Evolutionary conservation across 2,797 vertebrate species (phyloP).

Genomic region (Falco biarmicus): DNA sequence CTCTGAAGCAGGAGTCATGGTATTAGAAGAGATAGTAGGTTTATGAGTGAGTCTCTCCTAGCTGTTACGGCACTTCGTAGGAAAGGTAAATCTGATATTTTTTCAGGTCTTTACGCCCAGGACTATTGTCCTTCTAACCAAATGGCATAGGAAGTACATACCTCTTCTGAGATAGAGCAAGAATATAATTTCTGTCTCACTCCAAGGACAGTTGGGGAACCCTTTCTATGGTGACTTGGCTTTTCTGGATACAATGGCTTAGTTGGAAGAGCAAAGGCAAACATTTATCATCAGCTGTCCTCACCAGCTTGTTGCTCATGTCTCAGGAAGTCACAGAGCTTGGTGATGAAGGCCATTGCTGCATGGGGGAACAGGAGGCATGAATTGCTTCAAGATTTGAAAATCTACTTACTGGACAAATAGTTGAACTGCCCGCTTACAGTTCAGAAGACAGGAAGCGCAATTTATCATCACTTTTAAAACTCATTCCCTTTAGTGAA

Average conservation of each 20-base stretch:
- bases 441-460: not conserved
- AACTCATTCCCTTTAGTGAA: not conserved
- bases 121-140: not conserved
- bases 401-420: not conserved
- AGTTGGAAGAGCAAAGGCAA: not conserved
- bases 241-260: not conserved
- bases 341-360: not conserved
- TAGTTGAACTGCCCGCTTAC: not conserved
- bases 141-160: not conserved
- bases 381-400: not conserved
- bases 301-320: not conserved
- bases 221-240: not conserved
- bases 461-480: conserved; percentile 25
- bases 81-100: not conserved
- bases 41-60: not conserved
- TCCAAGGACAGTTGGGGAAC: not conserved
- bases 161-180: not conserved
- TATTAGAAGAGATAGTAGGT: not conserved
- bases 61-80: not conserved
- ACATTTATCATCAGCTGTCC: not conserved
- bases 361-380: not conserved
- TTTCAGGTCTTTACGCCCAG: not conserved
- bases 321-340: not conserved
- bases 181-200: not conserved
- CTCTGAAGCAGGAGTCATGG: not conserved